Conservation (phyloP, 2,888 invertebrate genomes). For the Mimas tiliae region DNA sequence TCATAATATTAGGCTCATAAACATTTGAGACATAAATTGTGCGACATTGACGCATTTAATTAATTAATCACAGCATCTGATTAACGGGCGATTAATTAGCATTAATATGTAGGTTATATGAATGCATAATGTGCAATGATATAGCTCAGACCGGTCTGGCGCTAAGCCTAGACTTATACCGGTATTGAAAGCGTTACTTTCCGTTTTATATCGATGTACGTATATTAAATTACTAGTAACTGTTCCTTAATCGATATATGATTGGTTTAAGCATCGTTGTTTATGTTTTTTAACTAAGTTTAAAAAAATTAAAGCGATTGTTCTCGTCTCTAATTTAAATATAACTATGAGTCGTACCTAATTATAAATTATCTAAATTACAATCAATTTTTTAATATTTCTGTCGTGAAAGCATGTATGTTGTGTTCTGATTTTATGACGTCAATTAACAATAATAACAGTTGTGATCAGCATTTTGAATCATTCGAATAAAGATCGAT, state of each 20-base stretch:
- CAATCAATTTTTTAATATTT: too few relatives aligned
- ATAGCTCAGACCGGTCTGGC: constrained; percentile 33
- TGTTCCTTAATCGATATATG: background rate
- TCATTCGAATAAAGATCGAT: too few relatives aligned
- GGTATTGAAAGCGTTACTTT: constrained; percentile 50
- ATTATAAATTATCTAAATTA: too few relatives aligned
- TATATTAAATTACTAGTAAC: background rate
- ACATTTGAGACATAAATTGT: background rate
- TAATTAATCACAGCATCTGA: background rate
- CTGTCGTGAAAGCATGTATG: too few relatives aligned
- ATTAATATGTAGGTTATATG: constrained; percentile 27
- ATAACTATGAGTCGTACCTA: too few relatives aligned
- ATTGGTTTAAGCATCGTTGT: background rate
- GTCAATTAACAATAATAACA: too few relatives aligned
- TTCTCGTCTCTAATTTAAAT: too few relatives aligned
- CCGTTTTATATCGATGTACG: constrained; percentile 29
- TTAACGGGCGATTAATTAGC: background rate
- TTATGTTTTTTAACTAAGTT: background rate
- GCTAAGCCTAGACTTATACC: constrained; percentile 42
- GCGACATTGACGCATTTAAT: background rate
- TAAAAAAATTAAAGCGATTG: too few relatives aligned
- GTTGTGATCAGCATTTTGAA: too few relatives aligned
- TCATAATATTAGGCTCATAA: constrained; percentile 7
- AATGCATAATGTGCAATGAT: constrained; percentile 31
- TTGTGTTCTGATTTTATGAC: too few relatives aligned